phyloP scores from a whole-genome alignment of 1,140 invertebrate genomes.

The Dryas iulia region DNA sequence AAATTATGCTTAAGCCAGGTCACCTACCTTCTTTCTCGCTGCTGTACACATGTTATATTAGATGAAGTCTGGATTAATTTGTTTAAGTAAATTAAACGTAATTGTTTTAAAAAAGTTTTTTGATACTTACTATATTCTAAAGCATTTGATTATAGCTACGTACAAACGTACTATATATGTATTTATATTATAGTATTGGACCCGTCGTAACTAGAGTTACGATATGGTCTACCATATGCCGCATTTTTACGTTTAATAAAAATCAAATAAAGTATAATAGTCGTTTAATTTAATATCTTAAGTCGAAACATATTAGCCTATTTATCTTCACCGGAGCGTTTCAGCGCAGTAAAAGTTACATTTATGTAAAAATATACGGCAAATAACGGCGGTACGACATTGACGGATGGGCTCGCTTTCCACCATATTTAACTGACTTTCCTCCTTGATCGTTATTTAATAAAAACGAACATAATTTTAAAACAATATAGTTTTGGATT shows the following conservation, averaged over 20 bases:
- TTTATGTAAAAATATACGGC: conserved; percentile 68
- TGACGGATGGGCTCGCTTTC: conserved; percentile 50
- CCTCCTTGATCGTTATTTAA: conserved; percentile 40
- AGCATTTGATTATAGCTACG: too few species aligned
- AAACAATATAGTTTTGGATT: background rate
- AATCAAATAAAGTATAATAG: background rate
- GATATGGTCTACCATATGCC: background rate
- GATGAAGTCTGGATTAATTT: too few species aligned
- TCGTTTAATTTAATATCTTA: conserved; percentile 24
- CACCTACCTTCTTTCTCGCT: too few species aligned
- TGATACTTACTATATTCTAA: too few species aligned
- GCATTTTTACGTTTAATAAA: background rate
- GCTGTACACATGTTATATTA: too few species aligned
- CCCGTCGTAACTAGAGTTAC: too few species aligned
- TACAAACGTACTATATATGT: too few species aligned
- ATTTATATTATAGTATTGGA: background rate
- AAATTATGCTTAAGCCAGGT: too few species aligned
- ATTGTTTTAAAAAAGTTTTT: too few species aligned
- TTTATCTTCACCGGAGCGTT: conserved; percentile 24
- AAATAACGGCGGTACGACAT: conserved; percentile 50
- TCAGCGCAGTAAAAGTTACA: conserved; percentile 48
- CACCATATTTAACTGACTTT: conserved; percentile 29
- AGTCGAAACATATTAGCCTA: conserved; percentile 28
- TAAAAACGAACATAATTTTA: background rate
- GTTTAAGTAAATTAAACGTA: too few species aligned